Evolutionary conservation across 2,113 vertebrate genomes (phyloP).

Genomic region (Phalacrocorax brasilianus): DNA sequence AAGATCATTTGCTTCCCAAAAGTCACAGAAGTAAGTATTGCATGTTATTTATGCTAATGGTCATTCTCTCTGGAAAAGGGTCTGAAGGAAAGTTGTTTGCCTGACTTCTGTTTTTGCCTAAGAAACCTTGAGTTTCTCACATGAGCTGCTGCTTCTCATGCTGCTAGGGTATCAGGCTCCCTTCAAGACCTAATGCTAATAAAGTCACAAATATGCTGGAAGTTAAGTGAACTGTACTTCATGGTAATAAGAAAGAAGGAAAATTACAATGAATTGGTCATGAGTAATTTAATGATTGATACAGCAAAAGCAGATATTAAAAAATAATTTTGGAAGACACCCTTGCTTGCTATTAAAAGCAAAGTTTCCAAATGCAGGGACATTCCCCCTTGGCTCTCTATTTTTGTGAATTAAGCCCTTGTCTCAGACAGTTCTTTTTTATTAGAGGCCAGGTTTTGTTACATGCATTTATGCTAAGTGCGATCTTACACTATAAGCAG

Average conservation of each 20-base stretch:
- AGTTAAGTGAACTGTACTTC: neutral
- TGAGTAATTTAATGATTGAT: neutral
- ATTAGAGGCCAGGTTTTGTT: neutral
- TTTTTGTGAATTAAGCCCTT: neutral
- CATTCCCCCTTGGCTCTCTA: neutral
- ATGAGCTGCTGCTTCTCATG: neutral
- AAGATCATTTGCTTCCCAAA: neutral
- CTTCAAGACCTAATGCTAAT: neutral
- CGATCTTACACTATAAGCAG: neutral
- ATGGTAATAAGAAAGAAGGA: neutral
- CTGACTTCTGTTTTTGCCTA: neutral
- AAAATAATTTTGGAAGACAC: neutral
- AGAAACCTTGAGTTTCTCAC: neutral
- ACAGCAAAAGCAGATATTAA: neutral
- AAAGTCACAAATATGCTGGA: neutral
- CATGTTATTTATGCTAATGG: neutral
- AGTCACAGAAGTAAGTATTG: neutral
- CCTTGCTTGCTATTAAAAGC: neutral
- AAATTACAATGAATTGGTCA: neutral
- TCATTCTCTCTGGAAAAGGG: neutral
- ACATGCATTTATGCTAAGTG: neutral
- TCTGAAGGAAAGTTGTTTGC: neutral
- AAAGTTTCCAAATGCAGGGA: neutral
- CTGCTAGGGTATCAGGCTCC: neutral
- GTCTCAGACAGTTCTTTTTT: neutral